Evolutionary conservation across 2,113 vertebrate species (phyloP), one percentile per base, ranked within the genome.

Genomic region (Hucho hucho): DNA sequence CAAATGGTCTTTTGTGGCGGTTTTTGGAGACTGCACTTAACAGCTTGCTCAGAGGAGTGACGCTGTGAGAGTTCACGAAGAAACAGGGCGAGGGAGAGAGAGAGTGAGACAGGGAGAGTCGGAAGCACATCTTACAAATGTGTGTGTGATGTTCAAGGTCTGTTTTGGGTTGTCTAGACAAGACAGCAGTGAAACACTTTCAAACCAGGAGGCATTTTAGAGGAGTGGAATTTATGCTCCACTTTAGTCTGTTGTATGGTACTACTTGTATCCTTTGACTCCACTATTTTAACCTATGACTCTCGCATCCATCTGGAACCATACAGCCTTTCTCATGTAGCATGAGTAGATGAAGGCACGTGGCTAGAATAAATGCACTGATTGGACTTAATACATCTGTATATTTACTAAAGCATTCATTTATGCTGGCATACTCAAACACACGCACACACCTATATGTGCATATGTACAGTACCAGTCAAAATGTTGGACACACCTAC

Each of bases 21-120:
- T 90, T 91, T 93, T 90, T 89, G 86, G 73, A 90, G 77, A 79
- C 85, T 78, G 92, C 92, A 92, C 93, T 94, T 89, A 92, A 90
- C 87, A 84, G 87, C 86, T 92, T 85, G 88, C 89, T 92, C 86
- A 88, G 89, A 92, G 91, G 91, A 93, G 87, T 88, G 85, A 80
- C 89, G 81, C 84, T 87, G 81, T 77, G 70, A 86, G 86, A 81
- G 81, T 82, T 87, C 56, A 49, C n/a, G 69, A 53, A 61, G n/a
- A 43, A 11, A 43, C 7, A 43, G 37, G 9, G 9, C 2, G 9
- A 11, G 2, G 37, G 37, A 43, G 37, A 11, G 37, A 43, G 37
- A 11, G 37, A 43, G 37, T 72, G 75, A 70, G 63, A 20, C 71
- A 74, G 77, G 86, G 85, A 85, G 86, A 82, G 83, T 77, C 84